phyloP scores from a whole-genome alignment of 2,888 invertebrate species.

The Trichacis sp. region DNA sequence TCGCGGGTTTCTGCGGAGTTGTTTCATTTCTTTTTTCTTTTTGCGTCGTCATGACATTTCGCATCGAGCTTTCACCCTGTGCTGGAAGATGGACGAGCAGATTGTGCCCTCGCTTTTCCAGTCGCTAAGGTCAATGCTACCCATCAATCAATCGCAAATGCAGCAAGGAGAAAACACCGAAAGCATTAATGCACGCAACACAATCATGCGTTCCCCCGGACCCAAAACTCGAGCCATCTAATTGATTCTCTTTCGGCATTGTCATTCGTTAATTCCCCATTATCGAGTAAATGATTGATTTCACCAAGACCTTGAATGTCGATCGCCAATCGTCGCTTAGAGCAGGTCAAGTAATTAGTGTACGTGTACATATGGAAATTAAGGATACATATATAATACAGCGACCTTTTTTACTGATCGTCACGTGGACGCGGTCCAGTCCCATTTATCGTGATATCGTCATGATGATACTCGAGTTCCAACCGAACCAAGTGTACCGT shows the following conservation, averaged over 20 bases:
- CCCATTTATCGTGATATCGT: conserved; percentile 19
- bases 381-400: conserved; percentile 23
- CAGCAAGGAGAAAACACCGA: not conserved
- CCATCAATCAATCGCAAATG: not conserved
- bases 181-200: not conserved
- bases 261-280: not conserved
- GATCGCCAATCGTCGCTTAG: conserved; percentile 24
- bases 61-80: not conserved
- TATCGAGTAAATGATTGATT: not conserved
- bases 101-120: not conserved
- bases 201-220: no score
- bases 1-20: no score
- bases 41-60: conserved; percentile 1
- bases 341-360: conserved; percentile 18
- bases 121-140: not conserved
- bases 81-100: not conserved
- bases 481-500: conserved; percentile 22
- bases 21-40: conserved; percentile 3
- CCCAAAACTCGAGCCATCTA: no score
- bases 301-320: not conserved
- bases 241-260: no score
- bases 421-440: conserved; percentile 13
- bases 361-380: conserved; percentile 22
- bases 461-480: conserved; percentile 29
- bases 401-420: conserved; percentile 30